Evolutionary conservation across 2,888 invertebrate species (phyloP).

Genomic region (Onthophagus sagittarius): DNA sequence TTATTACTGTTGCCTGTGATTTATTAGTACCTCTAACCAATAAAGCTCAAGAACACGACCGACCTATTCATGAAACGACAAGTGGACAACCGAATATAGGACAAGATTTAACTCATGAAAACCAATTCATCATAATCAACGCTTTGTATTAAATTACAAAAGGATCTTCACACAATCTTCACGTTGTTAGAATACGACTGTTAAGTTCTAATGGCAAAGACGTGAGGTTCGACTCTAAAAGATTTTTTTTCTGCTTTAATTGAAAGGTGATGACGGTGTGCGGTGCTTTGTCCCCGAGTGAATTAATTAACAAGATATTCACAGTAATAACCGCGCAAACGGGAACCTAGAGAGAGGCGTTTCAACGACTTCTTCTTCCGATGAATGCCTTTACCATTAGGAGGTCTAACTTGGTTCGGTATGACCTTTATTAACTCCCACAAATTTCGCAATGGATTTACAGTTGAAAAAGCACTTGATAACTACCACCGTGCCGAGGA

Average conservation of each 20-base stretch:
- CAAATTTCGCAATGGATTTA: background rate
- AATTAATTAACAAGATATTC: background rate
- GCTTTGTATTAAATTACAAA: background rate
- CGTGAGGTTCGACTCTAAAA: background rate
- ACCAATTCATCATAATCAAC: background rate
- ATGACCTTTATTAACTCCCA: background rate
- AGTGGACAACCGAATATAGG: background rate
- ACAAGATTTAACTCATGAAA: background rate
- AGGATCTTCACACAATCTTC: background rate
- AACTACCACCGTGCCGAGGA: background rate
- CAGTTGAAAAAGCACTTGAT: background rate
- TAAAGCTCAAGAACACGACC: background rate
- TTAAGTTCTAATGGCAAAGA: background rate
- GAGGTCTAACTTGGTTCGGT: background rate
- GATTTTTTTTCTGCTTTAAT: background rate
- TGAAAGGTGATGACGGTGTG: no score
- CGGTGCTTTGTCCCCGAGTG: background rate
- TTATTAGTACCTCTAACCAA: background rate
- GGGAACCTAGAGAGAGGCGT: no score
- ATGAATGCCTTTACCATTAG: background rate
- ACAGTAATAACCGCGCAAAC: no score
- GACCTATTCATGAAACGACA: background rate
- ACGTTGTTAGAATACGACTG: no score
- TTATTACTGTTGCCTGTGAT: background rate
- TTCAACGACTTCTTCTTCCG: background rate